Evolutionary conservation across 1,140 invertebrate species (phyloP).

Genomic region (Drosophila serrata): DNA sequence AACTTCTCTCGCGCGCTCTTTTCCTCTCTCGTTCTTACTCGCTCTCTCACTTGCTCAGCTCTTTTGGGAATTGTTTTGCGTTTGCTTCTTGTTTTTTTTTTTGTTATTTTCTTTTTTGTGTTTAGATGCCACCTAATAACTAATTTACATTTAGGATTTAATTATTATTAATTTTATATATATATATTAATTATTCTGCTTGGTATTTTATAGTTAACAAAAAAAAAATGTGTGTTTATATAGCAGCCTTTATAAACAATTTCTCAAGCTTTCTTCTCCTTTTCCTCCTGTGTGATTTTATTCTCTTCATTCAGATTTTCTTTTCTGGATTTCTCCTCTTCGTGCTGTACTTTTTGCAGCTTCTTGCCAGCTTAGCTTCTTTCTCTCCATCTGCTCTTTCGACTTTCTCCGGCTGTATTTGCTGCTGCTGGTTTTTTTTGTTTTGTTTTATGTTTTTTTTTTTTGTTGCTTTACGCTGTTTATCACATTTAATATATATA

Average conservation of each 20-base stretch:
- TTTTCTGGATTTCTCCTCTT: not conserved
- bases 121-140: constrained; percentile 61
- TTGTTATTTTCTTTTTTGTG: constrained; percentile 12
- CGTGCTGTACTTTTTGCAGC: constrained; percentile 14
- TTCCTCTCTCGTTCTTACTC: not conserved
- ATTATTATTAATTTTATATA: constrained; percentile 49
- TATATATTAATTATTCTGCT: constrained; percentile 66
- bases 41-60: not conserved
- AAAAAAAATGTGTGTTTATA: constrained; percentile 66
- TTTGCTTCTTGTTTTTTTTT: constrained; percentile 26
- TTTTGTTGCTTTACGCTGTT: constrained; percentile 77
- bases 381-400: constrained; percentile 2
- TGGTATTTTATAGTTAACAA: constrained; percentile 72
- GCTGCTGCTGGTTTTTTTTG: constrained; percentile 4
- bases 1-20: constrained; percentile 4
- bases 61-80: constrained; percentile 46
- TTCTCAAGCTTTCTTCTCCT: constrained; percentile 25
- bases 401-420: constrained; percentile 16
- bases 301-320: constrained; percentile 3
- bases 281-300: constrained; percentile 1
- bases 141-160: constrained; percentile 72
- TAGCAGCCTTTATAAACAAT: constrained; percentile 79
- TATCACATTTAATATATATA: constrained; percentile 80
- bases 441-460: constrained; percentile 35
- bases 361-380: constrained; percentile 19